Base-by-base conservation (phyloP, 2,113 vertebrate genomes). In the Rafetus swinhoei region DNA sequence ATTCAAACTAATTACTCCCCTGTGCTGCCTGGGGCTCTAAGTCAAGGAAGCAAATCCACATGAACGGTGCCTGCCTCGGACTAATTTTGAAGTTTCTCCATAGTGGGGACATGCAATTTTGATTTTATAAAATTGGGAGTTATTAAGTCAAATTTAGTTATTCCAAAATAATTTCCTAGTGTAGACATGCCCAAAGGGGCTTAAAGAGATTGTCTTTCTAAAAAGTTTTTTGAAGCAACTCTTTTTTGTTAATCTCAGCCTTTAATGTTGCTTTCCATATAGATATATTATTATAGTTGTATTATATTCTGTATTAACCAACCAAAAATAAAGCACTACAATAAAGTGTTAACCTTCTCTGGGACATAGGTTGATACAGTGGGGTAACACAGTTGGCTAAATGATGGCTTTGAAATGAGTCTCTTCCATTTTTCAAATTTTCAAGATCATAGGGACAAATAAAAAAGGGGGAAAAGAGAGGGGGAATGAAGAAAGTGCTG, bases 241-340 rank as follows among this genome's bases (percentile, higher is more conserved):
- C 85, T 94, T 93, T 84, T 79, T 87, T 81, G 91, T 93, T 27
- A 95, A 94, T 94, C 83, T 94, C 91, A 94, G 35, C n/a, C 59
- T 92, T 93, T 95, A 93, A 93, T 81, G 74, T 53, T 52, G 32
- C 29, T 89, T 87, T 22, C 52, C n/a, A 56, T 50, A 96, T 27
- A 84, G 82, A 92, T 95, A 89, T 95, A 92, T 81, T 88, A 2
- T 53, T 79, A 4, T 2, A 35, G 55, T 45, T 92, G 82, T 81
- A 81, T 87, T 72, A 72, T 11, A 21, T 72, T 72, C 35, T 72
- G 32, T 35, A 35, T 89, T 87, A 93, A 92, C 76, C 88, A 94
- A 92, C 10, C 0, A 15, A 84, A 97, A 91, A 79, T 79, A 90
- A 93, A 96, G 5, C 39, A 85, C 3, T 56, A 65, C 81, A 77